Base-by-base conservation (phyloP, 1,140 invertebrate genomes). In the Andrena cerasifolii region DNA sequence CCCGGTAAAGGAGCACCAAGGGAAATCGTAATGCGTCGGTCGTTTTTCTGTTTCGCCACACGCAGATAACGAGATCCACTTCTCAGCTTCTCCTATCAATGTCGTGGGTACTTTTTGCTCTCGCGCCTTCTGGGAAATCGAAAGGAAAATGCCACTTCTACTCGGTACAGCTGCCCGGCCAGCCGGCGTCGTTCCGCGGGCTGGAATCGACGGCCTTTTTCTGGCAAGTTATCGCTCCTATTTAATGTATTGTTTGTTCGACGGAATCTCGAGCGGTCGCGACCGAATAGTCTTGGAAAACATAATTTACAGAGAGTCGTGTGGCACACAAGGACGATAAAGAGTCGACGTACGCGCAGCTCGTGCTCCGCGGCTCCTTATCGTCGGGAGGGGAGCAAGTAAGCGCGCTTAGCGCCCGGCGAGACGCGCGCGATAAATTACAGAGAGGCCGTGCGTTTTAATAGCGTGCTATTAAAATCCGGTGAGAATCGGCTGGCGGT, bases 271-370 rank as follows among this genome's bases (percentile, higher is more conserved):
- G 16, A 24, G 1, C 24, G 31, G 24, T 8, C 28, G 36, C 10
- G 10, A 3, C 4, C 3, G 14, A 54, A 65, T 26, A 47, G 16
- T 5, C 16, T 53, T 14, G 40, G 53, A 58, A 36, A 76, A 49
- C 14, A 53, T 70, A 71, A 43, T 71, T 58, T 53, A 43, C 53
- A 14, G 14, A 6, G 66, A 28, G 84, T 85, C 84, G 84, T 85
- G 84, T 85, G 84, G 84, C 84, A 62, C 51, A 66, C 61, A 71
- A 40, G 49, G 24, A 10, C n/a, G 84, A 85, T 84, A 84, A 79
- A 59, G 54, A 51, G 49, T 40, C 54, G 84, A 82, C 84, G 84
- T 81, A 68, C 83, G 79, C 84, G 76, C 75, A 82, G 79, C 82
- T 84, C 79, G 79, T 73, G 79, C 82, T 84, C 28, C 45, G 33